Conservation (phyloP, 2,113 vertebrate species). For the Pardalotus punctatus region DNA sequence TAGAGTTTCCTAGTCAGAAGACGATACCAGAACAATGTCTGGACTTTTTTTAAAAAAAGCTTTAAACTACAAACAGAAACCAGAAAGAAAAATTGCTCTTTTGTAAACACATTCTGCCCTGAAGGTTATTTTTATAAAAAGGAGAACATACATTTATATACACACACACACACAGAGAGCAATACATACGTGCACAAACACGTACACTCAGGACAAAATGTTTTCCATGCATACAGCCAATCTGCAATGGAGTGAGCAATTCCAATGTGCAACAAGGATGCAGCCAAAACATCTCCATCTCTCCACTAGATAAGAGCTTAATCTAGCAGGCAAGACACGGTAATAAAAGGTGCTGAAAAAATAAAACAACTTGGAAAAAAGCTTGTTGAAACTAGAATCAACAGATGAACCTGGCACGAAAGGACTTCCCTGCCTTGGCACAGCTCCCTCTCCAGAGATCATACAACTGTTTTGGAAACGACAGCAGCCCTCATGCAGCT, state of each 20-base stretch:
- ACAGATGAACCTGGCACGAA: neutral
- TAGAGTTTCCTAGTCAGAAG: slow-evolving; percentile 17
- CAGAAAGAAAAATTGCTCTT: slow-evolving; percentile 12
- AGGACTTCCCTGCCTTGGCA: neutral
- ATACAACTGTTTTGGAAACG: neutral
- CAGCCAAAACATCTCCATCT: neutral
- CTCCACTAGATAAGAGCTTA: neutral
- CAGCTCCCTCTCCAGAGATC: neutral
- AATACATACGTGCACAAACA: neutral
- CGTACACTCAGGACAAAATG: neutral
- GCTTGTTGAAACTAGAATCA: neutral
- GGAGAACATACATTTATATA: neutral
- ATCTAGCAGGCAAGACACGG: neutral
- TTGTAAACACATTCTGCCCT: neutral
- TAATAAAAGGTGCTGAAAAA: neutral
- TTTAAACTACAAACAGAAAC: slow-evolving; percentile 24
- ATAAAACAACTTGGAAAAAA: neutral
- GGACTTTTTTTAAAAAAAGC: neutral
- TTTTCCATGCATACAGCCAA: neutral
- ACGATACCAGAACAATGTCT: neutral
- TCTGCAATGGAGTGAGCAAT: neutral
- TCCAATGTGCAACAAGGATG: neutral
- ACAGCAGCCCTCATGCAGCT: neutral
- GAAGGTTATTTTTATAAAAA: slow-evolving; percentile 26
- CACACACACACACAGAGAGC: neutral